Evolutionary conservation across 2,113 vertebrate genomes (phyloP).

Genomic region (Trematocara unimaculatum): DNA sequence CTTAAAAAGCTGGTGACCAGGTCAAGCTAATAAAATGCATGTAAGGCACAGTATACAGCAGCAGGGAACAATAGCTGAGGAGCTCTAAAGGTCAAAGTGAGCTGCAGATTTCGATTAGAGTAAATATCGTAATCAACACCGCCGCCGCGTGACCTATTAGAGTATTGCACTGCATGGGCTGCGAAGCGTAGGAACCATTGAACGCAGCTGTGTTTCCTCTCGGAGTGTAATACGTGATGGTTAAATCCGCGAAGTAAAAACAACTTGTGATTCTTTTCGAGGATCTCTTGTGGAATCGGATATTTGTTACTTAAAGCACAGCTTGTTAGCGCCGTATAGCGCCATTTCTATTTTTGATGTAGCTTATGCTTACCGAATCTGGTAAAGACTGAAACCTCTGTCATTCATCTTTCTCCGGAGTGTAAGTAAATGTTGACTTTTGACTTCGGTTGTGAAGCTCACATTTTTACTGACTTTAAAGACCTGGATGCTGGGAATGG

Average conservation of each 20-base stretch:
- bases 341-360: not conserved
- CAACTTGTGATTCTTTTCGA: not conserved
- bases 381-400: not conserved
- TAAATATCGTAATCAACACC: constrained; percentile 1
- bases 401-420: not conserved
- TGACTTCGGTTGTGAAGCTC: fast-evolving
- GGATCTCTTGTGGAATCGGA: not conserved
- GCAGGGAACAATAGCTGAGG: not conserved
- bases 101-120: not conserved
- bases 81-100: not conserved
- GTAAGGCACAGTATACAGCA: not conserved
- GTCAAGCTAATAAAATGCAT: not conserved
- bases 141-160: constrained; percentile 31
- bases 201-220: constrained; percentile 12
- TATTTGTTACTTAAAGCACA: not conserved
- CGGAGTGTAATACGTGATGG: constrained; percentile 9
- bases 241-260: not conserved
- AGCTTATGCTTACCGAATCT: not conserved
- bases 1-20: not conserved
- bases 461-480: not conserved
- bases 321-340: not conserved
- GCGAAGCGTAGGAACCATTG: constrained; percentile 32
- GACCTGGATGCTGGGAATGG: not conserved
- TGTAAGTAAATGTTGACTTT: not conserved
- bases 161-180: not conserved